Evolutionary conservation across 1,140 invertebrate species (phyloP).

Genomic region (Euwallacea similis): DNA sequence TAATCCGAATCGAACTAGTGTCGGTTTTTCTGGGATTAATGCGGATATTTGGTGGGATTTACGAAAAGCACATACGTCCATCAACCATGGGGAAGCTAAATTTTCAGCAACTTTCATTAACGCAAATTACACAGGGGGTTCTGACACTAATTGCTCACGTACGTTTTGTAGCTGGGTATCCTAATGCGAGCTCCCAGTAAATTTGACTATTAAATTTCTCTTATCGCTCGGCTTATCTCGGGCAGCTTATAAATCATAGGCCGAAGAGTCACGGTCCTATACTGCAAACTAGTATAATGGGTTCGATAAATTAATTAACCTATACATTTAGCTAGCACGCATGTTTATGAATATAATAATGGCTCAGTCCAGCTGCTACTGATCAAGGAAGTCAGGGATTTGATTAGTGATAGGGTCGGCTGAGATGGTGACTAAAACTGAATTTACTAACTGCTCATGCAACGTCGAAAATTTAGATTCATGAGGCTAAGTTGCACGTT

Average conservation of each 20-base stretch:
- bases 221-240: constrained; percentile 37
- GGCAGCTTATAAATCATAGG: constrained; percentile 39
- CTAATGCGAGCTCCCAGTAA: constrained; percentile 32
- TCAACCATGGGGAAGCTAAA: constrained; percentile 21
- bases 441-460: too few relatives aligned
- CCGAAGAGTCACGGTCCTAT: constrained; percentile 36
- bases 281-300: constrained; percentile 34
- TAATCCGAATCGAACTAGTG: too few relatives aligned
- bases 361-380: too few relatives aligned
- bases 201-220: constrained; percentile 41
- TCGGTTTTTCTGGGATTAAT: too few relatives aligned
- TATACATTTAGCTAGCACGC: constrained; percentile 17
- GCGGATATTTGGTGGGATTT: too few relatives aligned
- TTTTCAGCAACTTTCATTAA: constrained; percentile 38
- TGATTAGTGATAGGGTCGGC: too few relatives aligned
- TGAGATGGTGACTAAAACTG: too few relatives aligned
- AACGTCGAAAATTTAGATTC: too few relatives aligned
- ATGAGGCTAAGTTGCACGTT: too few relatives aligned
- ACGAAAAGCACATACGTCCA: too few relatives aligned
- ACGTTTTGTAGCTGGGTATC: constrained; percentile 32
- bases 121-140: constrained; percentile 30
- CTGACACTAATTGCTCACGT: constrained; percentile 39
- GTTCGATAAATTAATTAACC: constrained; percentile 37
- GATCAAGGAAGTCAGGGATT: too few relatives aligned
- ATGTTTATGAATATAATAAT: constrained; percentile 17